phyloP scores from a whole-genome alignment of 2,797 vertebrate species.

The Propithecus perrieri region DNA sequence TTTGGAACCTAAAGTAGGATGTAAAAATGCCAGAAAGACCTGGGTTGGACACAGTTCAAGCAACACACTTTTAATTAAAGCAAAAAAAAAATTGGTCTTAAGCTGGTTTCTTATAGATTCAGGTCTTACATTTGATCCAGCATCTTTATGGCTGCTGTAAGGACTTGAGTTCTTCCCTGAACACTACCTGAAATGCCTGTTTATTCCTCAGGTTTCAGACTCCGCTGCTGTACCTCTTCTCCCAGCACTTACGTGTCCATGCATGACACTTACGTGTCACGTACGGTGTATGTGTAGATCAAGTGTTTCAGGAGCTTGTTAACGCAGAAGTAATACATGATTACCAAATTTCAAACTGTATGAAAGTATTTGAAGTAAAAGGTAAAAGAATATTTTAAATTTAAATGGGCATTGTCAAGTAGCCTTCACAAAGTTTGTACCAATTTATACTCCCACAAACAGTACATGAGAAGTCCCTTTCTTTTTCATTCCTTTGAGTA shows the following conservation, averaged over 20 bases:
- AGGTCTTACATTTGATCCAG: not conserved
- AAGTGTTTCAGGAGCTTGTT: not conserved
- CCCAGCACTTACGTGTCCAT: too few species aligned
- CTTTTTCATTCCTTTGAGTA: not conserved
- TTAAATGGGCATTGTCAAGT: not conserved
- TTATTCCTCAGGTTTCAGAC: not conserved
- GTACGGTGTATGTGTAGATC: not conserved
- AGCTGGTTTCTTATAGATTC: conserved; percentile 34
- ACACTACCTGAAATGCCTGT: not conserved
- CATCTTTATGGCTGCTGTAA: not conserved
- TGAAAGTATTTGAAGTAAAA: not conserved
- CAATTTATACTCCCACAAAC: not conserved
- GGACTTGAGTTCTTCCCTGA: not conserved
- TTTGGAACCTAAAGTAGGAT: conserved; percentile 50
- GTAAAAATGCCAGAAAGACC: conserved; percentile 58
- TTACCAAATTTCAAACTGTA: not conserved
- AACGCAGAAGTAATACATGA: not conserved
- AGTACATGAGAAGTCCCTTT: not conserved
- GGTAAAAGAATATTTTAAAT: not conserved
- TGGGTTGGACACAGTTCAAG: conserved; percentile 63
- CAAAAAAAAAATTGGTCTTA: conserved; percentile 39
- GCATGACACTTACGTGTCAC: too few species aligned
- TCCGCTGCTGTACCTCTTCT: not conserved
- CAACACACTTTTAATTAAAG: conserved; percentile 70
- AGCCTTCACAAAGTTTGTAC: not conserved